A percentile compares a stretch with the other conserved stretches of the same genome.
These are phyloP conservation scores for Drosophila leonis DNA, from an alignment of 2,888 invertebrate genomes.

Conservation along the genomic window DNA sequence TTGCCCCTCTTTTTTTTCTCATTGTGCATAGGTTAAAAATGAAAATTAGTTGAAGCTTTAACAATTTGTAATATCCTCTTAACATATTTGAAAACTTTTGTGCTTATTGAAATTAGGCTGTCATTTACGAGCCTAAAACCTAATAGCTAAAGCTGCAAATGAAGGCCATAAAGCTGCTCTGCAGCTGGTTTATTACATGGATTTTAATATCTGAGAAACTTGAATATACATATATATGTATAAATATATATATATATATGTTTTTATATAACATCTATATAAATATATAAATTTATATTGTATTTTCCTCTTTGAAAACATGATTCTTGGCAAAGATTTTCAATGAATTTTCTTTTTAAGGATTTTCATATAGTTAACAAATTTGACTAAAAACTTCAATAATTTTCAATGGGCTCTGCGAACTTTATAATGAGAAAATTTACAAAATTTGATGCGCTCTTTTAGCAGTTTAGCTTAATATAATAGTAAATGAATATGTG, in stretches of 20 bases:
- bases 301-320: too few relatives aligned
- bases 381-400: background rate
- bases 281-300: background rate
- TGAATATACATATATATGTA: background rate
- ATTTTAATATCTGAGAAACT: background rate
- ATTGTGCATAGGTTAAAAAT: background rate
- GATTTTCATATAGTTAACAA: too few relatives aligned
- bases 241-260: background rate
- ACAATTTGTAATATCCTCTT: background rate
- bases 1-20: background rate
- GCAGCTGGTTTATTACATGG: background rate
- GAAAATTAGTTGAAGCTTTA: conserved; percentile 12
- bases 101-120: background rate
- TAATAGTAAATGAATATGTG: background rate
- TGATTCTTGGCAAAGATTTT: too few relatives aligned
- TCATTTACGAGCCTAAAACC: background rate
- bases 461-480: conserved; percentile 21
- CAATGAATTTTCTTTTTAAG: too few relatives aligned
- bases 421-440: conserved; percentile 2
- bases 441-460: background rate
- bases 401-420: background rate
- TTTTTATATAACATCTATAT: too few relatives aligned
- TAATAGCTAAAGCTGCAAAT: background rate
- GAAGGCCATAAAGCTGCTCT: background rate
- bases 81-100: background rate